Percentiles rank a stretch among this genome's conserved stretches.
These are phyloP conservation scores for Pangasius sanitwongsei DNA, from an alignment of 2,797 vertebrate species.

Conservation along the genomic window DNA sequence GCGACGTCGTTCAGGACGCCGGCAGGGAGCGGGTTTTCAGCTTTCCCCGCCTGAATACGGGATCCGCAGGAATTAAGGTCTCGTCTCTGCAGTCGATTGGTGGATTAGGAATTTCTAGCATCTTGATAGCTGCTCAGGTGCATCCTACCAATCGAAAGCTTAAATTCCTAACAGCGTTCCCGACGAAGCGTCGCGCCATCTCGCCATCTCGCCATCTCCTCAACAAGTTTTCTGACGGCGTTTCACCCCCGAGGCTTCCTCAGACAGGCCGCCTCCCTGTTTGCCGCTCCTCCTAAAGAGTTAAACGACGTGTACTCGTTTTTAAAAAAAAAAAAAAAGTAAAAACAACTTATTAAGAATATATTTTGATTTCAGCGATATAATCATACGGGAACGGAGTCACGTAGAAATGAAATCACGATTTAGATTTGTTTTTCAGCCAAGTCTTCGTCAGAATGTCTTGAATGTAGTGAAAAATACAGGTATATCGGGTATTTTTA, in stretches of 20 bases:
- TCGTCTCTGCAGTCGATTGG: background rate
- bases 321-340: no score
- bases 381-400: background rate
- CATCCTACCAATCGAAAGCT: background rate
- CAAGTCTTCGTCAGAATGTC: background rate
- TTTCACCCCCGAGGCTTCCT: no score
- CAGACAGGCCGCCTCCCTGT: no score
- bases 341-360: background rate
- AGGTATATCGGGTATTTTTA: background rate
- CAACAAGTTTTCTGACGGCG: no score
- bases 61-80: background rate
- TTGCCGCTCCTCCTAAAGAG: background rate
- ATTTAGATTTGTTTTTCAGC: background rate
- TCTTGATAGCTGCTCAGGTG: background rate
- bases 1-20: conserved; percentile 31
- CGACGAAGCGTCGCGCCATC: no score
- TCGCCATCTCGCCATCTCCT: no score
- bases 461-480: background rate
- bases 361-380: background rate
- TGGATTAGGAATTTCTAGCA: background rate
- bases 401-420: no score
- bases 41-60: background rate
- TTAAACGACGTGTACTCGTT: no score
- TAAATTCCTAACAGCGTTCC: no score
- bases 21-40: conserved; percentile 9